Conservation (phyloP, 2,113 vertebrate genomes). For the Semicossyphus pulcher region DNA sequence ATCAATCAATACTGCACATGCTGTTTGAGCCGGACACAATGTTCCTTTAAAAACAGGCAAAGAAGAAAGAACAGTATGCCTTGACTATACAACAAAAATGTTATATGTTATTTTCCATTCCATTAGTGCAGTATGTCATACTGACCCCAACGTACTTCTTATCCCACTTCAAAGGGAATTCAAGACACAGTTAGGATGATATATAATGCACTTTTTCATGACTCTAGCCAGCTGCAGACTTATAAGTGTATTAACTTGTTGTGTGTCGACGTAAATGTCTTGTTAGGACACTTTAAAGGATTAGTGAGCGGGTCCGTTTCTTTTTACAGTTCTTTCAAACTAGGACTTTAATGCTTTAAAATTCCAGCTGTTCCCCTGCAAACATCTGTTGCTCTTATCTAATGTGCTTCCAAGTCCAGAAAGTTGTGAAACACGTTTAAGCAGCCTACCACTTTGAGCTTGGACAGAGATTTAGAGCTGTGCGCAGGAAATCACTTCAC, state of each 20-base stretch:
- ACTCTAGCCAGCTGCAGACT: not conserved
- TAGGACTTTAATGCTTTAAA: not conserved
- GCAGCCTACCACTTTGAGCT: not conserved
- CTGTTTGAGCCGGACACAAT: too few relatives aligned
- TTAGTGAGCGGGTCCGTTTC: not conserved
- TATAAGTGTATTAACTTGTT: too few relatives aligned
- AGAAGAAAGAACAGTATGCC: too few relatives aligned
- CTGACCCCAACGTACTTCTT: slow-evolving; percentile 1
- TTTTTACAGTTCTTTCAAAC: not conserved
- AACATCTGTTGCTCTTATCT: slow-evolving; percentile 55
- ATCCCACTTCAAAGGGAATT: slow-evolving; percentile 21
- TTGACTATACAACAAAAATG: too few relatives aligned
- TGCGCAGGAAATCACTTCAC: not conserved
- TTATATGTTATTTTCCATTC: slow-evolving; percentile 46
- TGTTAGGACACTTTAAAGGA: not conserved
- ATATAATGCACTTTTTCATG: slow-evolving; percentile 7
- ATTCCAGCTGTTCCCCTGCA: slow-evolving; percentile 37
- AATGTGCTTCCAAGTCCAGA: not conserved
- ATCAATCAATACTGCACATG: too few relatives aligned
- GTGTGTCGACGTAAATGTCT: not conserved
- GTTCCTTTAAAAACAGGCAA: too few relatives aligned
- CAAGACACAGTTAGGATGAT: slow-evolving; percentile 25
- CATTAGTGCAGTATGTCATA: slow-evolving; percentile 22
- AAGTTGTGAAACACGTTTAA: not conserved
- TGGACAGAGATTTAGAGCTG: not conserved